phyloP scores from a whole-genome alignment of 1,140 invertebrate species.

The Cyphomyrmex costatus region DNA sequence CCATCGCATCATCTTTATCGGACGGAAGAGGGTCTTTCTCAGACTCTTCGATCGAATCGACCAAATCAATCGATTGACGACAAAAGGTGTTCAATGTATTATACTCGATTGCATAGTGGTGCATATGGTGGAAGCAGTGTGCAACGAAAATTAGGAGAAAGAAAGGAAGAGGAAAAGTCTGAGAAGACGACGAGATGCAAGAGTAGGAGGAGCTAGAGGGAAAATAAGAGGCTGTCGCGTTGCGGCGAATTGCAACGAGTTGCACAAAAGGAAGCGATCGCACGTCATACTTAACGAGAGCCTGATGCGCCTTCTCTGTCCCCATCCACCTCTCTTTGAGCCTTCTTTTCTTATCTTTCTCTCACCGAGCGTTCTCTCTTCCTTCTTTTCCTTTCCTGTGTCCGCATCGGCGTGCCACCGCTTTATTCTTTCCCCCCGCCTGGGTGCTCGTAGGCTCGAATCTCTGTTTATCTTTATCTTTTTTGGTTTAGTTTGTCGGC shows the following conservation, averaged over 20 bases:
- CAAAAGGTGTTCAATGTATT: slow-evolving; percentile 55
- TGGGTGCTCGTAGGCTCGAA: slow-evolving; percentile 83
- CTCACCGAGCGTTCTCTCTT: slow-evolving; percentile 3
- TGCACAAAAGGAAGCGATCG: slow-evolving; percentile 84
- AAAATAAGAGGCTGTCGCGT: slow-evolving; percentile 67
- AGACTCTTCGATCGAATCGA: slow-evolving; percentile 52
- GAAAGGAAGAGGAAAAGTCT: slow-evolving; percentile 23
- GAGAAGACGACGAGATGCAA: slow-evolving; percentile 59
- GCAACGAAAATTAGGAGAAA: slow-evolving; percentile 64
- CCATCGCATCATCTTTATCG: slow-evolving; percentile 66
- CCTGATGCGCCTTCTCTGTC: slow-evolving; percentile 69
- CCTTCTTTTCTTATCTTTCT: neutral
- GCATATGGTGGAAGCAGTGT: slow-evolving; percentile 41
- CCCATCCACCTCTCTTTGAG: neutral
- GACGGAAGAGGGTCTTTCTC: slow-evolving; percentile 18
- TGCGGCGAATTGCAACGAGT: slow-evolving; percentile 69
- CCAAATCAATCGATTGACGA: slow-evolving; percentile 68
- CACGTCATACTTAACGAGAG: slow-evolving; percentile 86
- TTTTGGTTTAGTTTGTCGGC: slow-evolving; percentile 87
- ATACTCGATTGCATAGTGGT: slow-evolving; percentile 72
- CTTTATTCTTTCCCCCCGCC: slow-evolving; percentile 78
- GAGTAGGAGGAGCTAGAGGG: slow-evolving; percentile 49
- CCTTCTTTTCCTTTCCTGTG: slow-evolving; percentile 42
- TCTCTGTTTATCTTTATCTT: slow-evolving; percentile 87
- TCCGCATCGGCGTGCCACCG: slow-evolving; percentile 65